These are phyloP conservation scores for Lasioglossum pauxillum DNA, from an alignment of 2,888 invertebrate species.

Conservation along the genomic window DNA sequence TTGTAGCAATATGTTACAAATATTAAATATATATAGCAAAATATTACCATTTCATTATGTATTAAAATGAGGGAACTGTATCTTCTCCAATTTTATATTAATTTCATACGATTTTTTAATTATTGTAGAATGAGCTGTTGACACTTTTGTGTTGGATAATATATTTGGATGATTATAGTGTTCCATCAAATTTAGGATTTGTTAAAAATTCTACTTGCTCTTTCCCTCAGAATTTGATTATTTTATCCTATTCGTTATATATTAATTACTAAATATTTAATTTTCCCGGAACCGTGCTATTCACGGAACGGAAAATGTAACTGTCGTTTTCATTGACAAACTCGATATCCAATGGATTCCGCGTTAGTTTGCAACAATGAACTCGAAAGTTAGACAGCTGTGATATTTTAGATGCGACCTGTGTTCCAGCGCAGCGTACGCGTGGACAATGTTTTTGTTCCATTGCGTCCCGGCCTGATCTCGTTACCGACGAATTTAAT, in stretches of 20 bases:
- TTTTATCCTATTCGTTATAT: neutral
- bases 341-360: neutral
- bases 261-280: neutral
- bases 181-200: neutral
- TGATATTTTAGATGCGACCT: constrained; percentile 21
- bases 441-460: constrained; percentile 18
- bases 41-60: neutral
- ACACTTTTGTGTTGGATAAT: no score
- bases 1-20: neutral
- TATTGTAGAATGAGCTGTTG: no score
- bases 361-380: constrained; percentile 12
- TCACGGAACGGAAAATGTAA: neutral
- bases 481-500: constrained; percentile 60
- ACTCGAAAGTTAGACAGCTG: constrained; percentile 24
- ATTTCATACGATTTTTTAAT: neutral
- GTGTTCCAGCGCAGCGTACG: neutral
- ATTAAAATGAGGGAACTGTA: neutral
- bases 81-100: neutral
- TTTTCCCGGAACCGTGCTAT: neutral
- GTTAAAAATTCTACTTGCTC: neutral
- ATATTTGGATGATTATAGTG: neutral
- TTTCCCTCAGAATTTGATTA: neutral
- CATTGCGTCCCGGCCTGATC: constrained; percentile 31
- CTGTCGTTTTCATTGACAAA: neutral
- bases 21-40: neutral